A percentile compares a stretch with the other conserved stretches of the same genome.
Evolutionary conservation across 2,797 vertebrate genomes (phyloP).

Genomic region (Hydrophis major): DNA sequence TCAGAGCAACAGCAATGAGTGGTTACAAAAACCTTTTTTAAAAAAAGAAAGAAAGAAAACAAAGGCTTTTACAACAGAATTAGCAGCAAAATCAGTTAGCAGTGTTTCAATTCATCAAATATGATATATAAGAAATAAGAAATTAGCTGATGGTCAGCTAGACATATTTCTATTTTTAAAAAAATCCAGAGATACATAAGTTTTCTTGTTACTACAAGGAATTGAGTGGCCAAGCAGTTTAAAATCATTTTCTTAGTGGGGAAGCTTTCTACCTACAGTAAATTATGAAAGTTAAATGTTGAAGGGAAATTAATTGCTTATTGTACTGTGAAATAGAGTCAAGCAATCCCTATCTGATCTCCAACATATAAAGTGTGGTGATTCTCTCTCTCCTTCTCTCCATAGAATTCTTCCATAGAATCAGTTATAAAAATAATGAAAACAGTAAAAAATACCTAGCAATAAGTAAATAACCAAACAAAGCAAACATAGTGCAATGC

Average conservation of each 20-base stretch:
- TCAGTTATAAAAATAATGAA: constrained; percentile 35
- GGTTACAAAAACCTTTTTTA: background rate
- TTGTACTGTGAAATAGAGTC: constrained; percentile 2
- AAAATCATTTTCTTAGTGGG: constrained; percentile 25
- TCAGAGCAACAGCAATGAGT: background rate
- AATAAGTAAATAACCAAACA: constrained; percentile 31
- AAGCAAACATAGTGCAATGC: constrained; percentile 32
- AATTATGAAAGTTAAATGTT: constrained; percentile 28
- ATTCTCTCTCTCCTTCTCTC: constrained; percentile 21
- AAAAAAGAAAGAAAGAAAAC: background rate
- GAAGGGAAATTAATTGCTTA: constrained; percentile 24
- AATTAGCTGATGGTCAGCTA: too few species aligned
- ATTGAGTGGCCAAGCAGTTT: constrained; percentile 1
- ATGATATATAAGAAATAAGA: background rate
- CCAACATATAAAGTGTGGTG: background rate
- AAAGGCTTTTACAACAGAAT: background rate
- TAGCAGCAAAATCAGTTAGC: background rate
- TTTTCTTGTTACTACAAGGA: background rate
- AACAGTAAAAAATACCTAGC: constrained; percentile 35
- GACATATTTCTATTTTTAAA: background rate
- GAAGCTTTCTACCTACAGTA: constrained; percentile 3
- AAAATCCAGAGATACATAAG: background rate
- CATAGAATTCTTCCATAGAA: background rate
- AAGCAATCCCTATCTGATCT: background rate
- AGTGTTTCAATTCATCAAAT: background rate